These are phyloP conservation scores for Ictalurus punctatus DNA, from an alignment of 2,113 vertebrate genomes.

Conservation along the genomic window DNA sequence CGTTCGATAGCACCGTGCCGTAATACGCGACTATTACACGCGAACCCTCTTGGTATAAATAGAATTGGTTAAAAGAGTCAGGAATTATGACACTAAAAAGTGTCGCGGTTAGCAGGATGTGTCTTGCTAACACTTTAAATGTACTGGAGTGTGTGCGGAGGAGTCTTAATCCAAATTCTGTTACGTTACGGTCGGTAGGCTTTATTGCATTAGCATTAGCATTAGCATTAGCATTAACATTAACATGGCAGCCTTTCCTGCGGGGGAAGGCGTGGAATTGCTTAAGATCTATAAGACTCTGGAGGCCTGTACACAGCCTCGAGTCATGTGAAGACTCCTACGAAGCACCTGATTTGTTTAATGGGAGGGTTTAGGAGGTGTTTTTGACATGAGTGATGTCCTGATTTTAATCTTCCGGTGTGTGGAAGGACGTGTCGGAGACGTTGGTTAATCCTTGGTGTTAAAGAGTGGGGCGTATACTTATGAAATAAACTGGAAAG, in stretches of 20 bases:
- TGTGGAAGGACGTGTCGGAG: neutral
- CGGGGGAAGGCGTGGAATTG: slow-evolving; percentile 18
- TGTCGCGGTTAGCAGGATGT: neutral
- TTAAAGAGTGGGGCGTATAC: neutral
- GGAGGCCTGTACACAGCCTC: slow-evolving; percentile 7
- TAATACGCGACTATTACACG: neutral
- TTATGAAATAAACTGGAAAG: neutral
- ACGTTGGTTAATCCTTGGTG: neutral
- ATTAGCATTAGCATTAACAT: neutral
- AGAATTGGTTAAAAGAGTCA: neutral
- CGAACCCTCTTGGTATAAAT: neutral
- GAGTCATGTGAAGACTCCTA: neutral
- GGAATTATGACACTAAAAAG: neutral
- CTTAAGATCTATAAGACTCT: slow-evolving; percentile 28
- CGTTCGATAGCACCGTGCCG: too few relatives aligned
- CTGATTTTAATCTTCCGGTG: slow-evolving; percentile 33
- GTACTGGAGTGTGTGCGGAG: slow-evolving; percentile 10
- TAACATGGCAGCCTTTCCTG: slow-evolving; percentile 22
- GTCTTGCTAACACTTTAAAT: neutral
- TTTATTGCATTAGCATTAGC: slow-evolving; percentile 44
- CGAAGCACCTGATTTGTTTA: neutral
- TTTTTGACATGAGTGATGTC: neutral
- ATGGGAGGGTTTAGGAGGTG: neutral
- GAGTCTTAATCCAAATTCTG: slow-evolving; percentile 39
- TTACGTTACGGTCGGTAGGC: slow-evolving; percentile 32